These are phyloP conservation scores for Liopterus haemorrhoidalis DNA, from an alignment of 2,888 invertebrate species.

Conservation along the genomic window DNA sequence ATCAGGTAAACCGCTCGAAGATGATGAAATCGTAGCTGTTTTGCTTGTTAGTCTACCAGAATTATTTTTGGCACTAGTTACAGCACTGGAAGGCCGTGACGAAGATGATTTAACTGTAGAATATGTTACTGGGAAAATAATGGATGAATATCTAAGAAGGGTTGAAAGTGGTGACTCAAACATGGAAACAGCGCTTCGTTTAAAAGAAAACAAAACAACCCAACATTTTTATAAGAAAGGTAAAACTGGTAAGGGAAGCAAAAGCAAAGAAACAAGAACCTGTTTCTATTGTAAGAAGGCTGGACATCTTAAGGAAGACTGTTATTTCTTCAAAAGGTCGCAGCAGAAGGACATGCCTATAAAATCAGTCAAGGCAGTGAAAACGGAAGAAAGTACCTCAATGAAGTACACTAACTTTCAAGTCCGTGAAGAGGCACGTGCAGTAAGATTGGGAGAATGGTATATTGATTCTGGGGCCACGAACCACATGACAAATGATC, in stretches of 20 bases:
- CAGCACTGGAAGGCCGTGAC: slow-evolving; percentile 11
- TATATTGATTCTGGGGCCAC: too few relatives aligned
- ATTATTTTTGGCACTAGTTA: slow-evolving; percentile 11
- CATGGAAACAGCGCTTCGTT: too few relatives aligned
- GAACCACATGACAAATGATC: too few relatives aligned
- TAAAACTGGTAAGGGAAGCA: too few relatives aligned
- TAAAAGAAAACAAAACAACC: too few relatives aligned
- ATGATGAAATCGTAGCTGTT: slow-evolving; percentile 3
- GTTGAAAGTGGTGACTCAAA: neutral
- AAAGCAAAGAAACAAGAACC: neutral
- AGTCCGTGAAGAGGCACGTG: too few relatives aligned
- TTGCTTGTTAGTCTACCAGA: slow-evolving; percentile 11
- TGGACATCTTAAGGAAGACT: slow-evolving; percentile 2
- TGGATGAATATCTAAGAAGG: slow-evolving; percentile 10
- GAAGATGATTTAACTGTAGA: slow-evolving; percentile 7
- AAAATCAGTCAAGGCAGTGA: too few relatives aligned
- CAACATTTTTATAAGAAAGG: too few relatives aligned
- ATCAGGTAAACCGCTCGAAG: slow-evolving; percentile 5
- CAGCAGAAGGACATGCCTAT: neutral
- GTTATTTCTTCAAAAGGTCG: neutral
- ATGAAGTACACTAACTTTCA: too few relatives aligned
- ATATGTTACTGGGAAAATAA: slow-evolving; percentile 12
- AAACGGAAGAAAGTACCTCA: too few relatives aligned
- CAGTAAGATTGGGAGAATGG: too few relatives aligned
- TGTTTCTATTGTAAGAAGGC: neutral